A percentile compares a stretch with the other conserved stretches of the same genome.
Evolutionary conservation across 1,140 invertebrate genomes (phyloP).

Genomic region (Probaryconus sp.): DNA sequence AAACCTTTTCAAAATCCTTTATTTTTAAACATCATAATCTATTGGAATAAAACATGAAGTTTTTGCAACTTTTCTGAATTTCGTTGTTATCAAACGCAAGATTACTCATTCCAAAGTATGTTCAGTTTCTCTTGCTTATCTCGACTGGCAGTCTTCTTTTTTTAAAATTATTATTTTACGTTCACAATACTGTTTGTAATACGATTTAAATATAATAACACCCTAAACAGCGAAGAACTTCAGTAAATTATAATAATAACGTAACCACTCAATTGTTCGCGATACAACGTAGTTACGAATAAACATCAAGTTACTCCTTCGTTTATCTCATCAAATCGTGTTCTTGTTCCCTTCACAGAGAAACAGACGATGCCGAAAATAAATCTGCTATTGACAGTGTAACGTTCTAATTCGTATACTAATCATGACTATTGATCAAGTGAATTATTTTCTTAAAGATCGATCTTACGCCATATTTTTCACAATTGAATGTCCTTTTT

Average conservation of each 20-base stretch:
- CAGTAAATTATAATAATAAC: constrained; percentile 67
- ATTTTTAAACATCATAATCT: constrained; percentile 18
- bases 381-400: constrained; percentile 18
- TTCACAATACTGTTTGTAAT: constrained; percentile 77
- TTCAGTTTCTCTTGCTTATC: constrained; percentile 56
- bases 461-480: constrained; percentile 18
- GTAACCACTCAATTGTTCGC: constrained; percentile 46
- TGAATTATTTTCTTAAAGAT: constrained; percentile 47
- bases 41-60: constrained; percentile 14
- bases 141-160: constrained; percentile 73
- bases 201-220: constrained; percentile 69
- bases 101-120: constrained; percentile 52
- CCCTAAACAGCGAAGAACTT: constrained; percentile 64
- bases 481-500: constrained; percentile 18
- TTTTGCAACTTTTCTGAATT: constrained; percentile 15
- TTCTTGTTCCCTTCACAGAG: constrained; percentile 18
- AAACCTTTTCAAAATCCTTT: constrained; percentile 42
- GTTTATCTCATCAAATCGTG: constrained; percentile 4
- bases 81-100: constrained; percentile 40
- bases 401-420: constrained; percentile 60
- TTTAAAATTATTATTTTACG: constrained; percentile 69
- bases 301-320: constrained; percentile 5
- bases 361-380: constrained; percentile 11
- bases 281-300: constrained; percentile 30
- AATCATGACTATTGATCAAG: constrained; percentile 63